Evolutionary conservation across 2,888 invertebrate genomes (phyloP), one percentile per base, ranked within the genome.

Genomic region (Myathropa florea): DNA sequence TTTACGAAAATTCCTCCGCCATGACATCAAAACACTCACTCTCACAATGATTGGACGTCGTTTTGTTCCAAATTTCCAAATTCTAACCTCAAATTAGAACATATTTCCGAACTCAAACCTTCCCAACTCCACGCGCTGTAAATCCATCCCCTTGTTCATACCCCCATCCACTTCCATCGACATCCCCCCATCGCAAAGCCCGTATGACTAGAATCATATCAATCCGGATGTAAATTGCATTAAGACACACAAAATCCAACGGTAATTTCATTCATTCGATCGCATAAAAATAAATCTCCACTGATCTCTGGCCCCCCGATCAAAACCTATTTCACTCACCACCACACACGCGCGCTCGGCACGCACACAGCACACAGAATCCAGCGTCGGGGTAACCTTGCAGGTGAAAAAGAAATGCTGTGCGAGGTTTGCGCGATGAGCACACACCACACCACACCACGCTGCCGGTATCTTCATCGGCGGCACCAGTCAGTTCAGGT

Each of bases 241-340:
- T 12, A 55, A 23, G n/a, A 33, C 21, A 57, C 28, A 65, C 24
- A 71, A 60, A 57, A 60, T 12, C 70, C 4, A 86, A 86, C 75
- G 83, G 75, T 83, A 79, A 78, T 86, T 83, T 65, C 75, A 83
- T 79, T 53, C 78, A 80, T 76, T 68, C 61, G 75, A 67, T 78
- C 46, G 46, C 79, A 57, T 83, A 71, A 79, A 83, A 67, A 86
- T 86, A 86, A 86, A 86, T 86, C n/a, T n/a, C 82, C 82, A 78
- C 36, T 71, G 67, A 82, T 75, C 83, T 72, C 70, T 73, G 55
- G 36, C 24, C 64, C 72, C 80, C 73, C 82, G 68, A 70, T 78
- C 67, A 33, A 65, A 75, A 59, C 73, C 73, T 46, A 24, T 46
- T 46, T 46, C 46, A 12, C 21, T 36, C 60, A 73, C 60, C 39